phyloP scores from a whole-genome alignment of 2,797 vertebrate genomes.

The Acanthiza pusilla region DNA sequence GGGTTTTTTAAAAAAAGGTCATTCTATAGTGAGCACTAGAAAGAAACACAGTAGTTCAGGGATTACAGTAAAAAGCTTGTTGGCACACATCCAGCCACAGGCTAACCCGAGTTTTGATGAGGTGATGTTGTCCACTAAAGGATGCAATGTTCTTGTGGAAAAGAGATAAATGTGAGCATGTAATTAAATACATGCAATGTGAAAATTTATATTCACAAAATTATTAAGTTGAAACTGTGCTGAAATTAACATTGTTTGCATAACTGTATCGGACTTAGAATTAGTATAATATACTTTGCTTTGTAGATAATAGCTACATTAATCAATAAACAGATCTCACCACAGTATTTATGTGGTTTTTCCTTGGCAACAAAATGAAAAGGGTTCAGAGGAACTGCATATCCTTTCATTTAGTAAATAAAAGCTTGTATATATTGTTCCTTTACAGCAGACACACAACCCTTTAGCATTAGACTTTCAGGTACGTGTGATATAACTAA shows the following conservation, averaged over 20 bases:
- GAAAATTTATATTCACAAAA: not conserved
- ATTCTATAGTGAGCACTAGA: not conserved
- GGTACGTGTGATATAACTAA: not conserved
- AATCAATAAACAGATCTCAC: slow-evolving; percentile 39
- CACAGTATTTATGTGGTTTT: not conserved
- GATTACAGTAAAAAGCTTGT: not conserved
- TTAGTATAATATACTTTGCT: not conserved
- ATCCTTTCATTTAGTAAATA: slow-evolving; percentile 16
- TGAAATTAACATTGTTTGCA: not conserved
- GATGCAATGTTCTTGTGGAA: not conserved
- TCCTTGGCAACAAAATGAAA: slow-evolving; percentile 17
- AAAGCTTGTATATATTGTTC: not conserved
- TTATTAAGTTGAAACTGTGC: not conserved
- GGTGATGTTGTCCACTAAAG: not conserved
- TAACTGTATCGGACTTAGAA: not conserved
- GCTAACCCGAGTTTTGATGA: not conserved
- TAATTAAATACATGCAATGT: not conserved
- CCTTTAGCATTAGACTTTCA: not conserved
- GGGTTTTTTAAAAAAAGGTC: not conserved
- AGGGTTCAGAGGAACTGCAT: not conserved
- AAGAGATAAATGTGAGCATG: not conserved
- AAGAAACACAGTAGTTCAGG: not conserved
- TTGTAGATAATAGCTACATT: slow-evolving; percentile 20
- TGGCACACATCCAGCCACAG: not conserved
- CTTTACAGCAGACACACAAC: not conserved